phyloP scores from a whole-genome alignment of 2,113 vertebrate species.

The Sinocyclocheilus rhinocerous region DNA sequence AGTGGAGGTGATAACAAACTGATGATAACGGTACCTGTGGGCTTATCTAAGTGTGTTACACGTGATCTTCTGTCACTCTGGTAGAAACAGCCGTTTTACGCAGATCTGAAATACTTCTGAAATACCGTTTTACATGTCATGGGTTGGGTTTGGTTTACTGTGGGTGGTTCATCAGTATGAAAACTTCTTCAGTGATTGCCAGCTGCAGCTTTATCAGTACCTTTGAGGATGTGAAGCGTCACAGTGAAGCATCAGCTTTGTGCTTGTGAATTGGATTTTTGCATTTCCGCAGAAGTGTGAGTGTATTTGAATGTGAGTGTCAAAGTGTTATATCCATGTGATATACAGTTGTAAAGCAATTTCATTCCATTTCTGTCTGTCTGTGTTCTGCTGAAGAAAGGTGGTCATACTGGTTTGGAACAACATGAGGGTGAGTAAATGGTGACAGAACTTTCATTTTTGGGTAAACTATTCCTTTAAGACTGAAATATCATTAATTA shows the following conservation, averaged over 20 bases:
- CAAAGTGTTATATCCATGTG: constrained; percentile 5
- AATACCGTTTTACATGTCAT: neutral
- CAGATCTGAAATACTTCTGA: neutral
- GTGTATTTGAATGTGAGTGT: neutral
- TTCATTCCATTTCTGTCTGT: neutral
- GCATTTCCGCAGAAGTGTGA: constrained; percentile 4
- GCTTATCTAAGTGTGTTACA: constrained; percentile 15
- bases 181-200: neutral
- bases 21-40: neutral
- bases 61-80: neutral
- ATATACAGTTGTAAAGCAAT: neutral
- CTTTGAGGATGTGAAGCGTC: constrained; percentile 21
- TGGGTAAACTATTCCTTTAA: neutral
- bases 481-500: neutral
- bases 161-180: neutral
- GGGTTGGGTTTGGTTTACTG: neutral
- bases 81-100: neutral
- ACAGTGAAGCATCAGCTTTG: constrained; percentile 26
- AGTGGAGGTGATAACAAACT: constrained; percentile 13
- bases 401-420: neutral
- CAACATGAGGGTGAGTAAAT: neutral
- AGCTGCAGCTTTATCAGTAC: constrained; percentile 12
- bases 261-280: constrained; percentile 28
- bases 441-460: neutral
- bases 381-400: neutral